Conservation (phyloP, 1,140 invertebrate species). For the Magallana ariakensis region DNA sequence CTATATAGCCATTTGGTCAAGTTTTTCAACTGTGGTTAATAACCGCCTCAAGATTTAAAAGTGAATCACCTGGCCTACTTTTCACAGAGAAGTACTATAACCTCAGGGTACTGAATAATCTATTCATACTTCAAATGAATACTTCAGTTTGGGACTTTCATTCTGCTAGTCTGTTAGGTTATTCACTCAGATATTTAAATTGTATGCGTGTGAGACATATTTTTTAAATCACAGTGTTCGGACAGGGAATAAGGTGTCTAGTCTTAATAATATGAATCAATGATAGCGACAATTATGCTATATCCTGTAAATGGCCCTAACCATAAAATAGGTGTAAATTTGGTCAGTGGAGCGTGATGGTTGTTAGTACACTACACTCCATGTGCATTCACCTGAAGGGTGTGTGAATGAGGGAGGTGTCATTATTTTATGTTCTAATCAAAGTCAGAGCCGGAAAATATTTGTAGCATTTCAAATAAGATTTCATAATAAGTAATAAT, state of each 20-base stretch:
- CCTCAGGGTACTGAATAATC: constrained; percentile 2
- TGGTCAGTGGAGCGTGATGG: neutral
- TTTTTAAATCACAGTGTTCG: neutral
- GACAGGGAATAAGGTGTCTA: neutral
- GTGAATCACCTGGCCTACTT: constrained; percentile 13
- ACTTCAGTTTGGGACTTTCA: neutral
- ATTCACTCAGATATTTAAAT: too few relatives aligned
- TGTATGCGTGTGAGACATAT: neutral
- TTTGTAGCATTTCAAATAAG: neutral
- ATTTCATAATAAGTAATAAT: too few relatives aligned
- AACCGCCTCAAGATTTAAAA: neutral
- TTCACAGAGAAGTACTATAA: constrained; percentile 3
- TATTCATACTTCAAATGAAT: neutral
- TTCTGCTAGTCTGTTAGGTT: too few relatives aligned
- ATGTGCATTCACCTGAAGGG: constrained; percentile 6
- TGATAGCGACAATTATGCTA: neutral
- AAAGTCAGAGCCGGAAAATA: neutral
- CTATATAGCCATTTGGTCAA: too few relatives aligned
- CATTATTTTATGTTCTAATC: neutral
- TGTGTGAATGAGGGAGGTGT: constrained; percentile 31
- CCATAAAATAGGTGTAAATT: constrained; percentile 32
- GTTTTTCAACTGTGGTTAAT: too few relatives aligned
- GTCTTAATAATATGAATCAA: neutral
- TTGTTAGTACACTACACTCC: constrained; percentile 24
- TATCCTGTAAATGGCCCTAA: neutral